phyloP scores from a whole-genome alignment of 2,113 vertebrate genomes.

The Phalacrocorax carbo region DNA sequence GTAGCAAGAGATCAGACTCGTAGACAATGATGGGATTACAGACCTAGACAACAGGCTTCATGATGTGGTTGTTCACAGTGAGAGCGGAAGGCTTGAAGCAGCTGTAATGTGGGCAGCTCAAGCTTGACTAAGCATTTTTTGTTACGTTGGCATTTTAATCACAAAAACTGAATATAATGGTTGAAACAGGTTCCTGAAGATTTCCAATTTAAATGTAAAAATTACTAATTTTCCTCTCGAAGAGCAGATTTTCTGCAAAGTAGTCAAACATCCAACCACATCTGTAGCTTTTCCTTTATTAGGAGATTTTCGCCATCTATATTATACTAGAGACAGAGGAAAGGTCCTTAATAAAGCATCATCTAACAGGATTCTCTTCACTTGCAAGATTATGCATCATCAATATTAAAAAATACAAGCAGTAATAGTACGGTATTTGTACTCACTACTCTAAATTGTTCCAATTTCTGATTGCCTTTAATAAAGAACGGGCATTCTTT shows the following conservation, averaged over 20 bases:
- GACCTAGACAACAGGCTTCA: slow-evolving; percentile 42
- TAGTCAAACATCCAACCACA: slow-evolving; percentile 45
- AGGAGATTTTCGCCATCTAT: slow-evolving; percentile 24
- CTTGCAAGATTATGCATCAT: not conserved
- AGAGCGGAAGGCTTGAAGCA: not conserved
- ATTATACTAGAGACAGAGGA: slow-evolving; percentile 26
- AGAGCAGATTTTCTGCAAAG: slow-evolving; percentile 38
- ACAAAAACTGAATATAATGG: not conserved
- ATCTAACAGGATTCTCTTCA: not conserved
- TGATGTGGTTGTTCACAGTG: slow-evolving; percentile 23
- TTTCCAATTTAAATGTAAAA: slow-evolving; percentile 18
- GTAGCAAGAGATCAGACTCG: not conserved
- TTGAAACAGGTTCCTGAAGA: slow-evolving; percentile 5
- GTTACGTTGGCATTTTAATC: not conserved
- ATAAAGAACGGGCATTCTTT: slow-evolving; percentile 96
- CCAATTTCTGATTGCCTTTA: slow-evolving; percentile 97
- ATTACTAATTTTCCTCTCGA: not conserved
- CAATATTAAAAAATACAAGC: not conserved
- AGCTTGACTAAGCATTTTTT: slow-evolving; percentile 18
- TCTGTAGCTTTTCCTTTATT: slow-evolving; percentile 35
- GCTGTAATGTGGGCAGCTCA: slow-evolving; percentile 26
- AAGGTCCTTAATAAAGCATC: slow-evolving; percentile 28
- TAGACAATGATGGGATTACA: slow-evolving; percentile 12
- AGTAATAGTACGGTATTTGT: not conserved
- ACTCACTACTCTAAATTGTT: slow-evolving; percentile 98